These are phyloP conservation scores for Dryomyza anilis DNA, from an alignment of 2,888 invertebrate species.

Conservation along the genomic window DNA sequence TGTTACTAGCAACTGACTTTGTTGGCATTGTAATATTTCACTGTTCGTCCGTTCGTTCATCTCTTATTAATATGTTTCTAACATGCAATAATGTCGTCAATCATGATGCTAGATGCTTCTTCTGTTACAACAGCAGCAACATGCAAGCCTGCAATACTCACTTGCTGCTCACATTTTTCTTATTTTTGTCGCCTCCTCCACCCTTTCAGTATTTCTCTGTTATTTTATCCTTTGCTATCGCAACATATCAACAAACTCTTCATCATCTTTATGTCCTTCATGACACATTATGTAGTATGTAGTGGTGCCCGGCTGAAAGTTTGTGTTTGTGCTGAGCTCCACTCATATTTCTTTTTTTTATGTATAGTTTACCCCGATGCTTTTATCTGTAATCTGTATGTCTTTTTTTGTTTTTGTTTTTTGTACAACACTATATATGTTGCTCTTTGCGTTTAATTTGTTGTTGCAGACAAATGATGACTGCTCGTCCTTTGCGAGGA, in stretches of 20 bases:
- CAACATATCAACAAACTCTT: neutral
- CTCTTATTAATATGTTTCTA: constrained; percentile 12
- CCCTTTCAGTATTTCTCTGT: neutral
- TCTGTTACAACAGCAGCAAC: neutral
- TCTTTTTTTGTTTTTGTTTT: neutral
- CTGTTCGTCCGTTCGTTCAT: neutral
- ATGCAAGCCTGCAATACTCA: neutral
- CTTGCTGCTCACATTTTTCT: neutral
- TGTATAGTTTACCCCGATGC: neutral
- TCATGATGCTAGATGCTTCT: too few relatives aligned
- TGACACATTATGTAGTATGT: too few relatives aligned
- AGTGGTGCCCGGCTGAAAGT: too few relatives aligned
- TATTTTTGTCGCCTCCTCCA: neutral
- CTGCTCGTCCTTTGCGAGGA: too few relatives aligned
- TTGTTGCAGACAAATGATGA: constrained; percentile 1
- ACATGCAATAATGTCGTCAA: constrained; percentile 25
- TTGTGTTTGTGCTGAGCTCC: too few relatives aligned
- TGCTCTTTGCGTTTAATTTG: too few relatives aligned
- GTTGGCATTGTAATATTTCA: neutral
- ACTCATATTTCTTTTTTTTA: constrained; percentile 1
- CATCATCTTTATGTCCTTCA: neutral
- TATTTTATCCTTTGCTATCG: neutral
- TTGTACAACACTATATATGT: neutral
- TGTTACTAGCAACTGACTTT: neutral
- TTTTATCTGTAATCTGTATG: neutral